Evolutionary conservation across 2,797 vertebrate species (phyloP).

Genomic region (Centroberyx gerrardi): DNA sequence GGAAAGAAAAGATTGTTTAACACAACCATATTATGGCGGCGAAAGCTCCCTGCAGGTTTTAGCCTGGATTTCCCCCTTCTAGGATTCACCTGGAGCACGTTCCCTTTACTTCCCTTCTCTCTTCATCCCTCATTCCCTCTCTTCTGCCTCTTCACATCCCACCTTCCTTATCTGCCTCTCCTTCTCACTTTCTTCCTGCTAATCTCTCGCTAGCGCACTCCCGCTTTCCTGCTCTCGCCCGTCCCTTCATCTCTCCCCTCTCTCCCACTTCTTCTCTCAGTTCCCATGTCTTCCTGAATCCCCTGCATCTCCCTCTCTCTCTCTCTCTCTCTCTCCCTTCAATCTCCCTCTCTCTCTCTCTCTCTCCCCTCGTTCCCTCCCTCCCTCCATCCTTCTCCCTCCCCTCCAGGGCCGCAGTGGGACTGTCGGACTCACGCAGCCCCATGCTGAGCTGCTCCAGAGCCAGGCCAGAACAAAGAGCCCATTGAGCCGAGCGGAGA

Average conservation of each 20-base stretch:
- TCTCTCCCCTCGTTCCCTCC: neutral
- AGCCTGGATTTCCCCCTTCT: neutral
- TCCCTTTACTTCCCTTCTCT: neutral
- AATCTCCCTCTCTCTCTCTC: conserved; percentile 27
- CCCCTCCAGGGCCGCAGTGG: conserved; percentile 64
- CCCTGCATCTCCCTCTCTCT: conserved; percentile 49
- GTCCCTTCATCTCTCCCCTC: conserved; percentile 35
- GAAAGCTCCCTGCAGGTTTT: too few species aligned
- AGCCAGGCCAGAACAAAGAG: conserved; percentile 86
- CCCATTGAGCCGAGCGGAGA: conserved; percentile 82
- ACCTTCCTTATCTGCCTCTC: conserved; percentile 23
- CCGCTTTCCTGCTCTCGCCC: conserved; percentile 32
- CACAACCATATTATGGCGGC: neutral
- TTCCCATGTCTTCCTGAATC: conserved; percentile 70
- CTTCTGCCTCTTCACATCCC: conserved; percentile 18
- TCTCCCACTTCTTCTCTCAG: conserved; percentile 46
- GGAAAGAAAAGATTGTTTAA: neutral
- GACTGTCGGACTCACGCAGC: conserved; percentile 78
- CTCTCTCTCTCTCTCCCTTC: conserved; percentile 47
- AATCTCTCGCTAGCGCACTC: conserved; percentile 43
- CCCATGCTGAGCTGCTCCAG: conserved; percentile 82
- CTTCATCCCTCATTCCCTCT: conserved; percentile 16
- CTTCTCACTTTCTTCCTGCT: conserved; percentile 32
- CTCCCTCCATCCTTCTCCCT: conserved; percentile 21
- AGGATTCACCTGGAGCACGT: conserved; percentile 62